Evolutionary conservation across 2,797 vertebrate genomes (phyloP), one percentile per base, ranked within the genome.

Genomic region (Momotus momota): DNA sequence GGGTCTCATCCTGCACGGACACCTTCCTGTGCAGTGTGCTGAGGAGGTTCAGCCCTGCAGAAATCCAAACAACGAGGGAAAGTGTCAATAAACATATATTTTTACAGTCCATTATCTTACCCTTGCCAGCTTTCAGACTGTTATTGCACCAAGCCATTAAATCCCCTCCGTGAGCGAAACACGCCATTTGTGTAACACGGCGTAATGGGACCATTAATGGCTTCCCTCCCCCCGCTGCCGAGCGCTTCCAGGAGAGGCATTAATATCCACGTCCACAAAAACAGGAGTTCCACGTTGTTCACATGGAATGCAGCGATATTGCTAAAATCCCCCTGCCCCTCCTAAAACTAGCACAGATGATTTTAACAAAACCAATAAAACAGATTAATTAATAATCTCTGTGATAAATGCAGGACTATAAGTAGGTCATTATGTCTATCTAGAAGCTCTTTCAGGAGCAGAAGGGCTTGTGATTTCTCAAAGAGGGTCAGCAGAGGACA

Each of bases 311-410:
- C 91, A 29, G 61, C 8, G 90, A 81, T 80, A 81, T 77, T 64
- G 72, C 90, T 25, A 8, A 93, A 95, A 92, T 93, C 69, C 71
- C 77, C 71, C 65, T 81, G 82, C 91, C 70, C 60, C 82, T 60
- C 61, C 80, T 75, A 64, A 93, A 96, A 96, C 93, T 69, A 97
- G 84, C 82, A 90, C 89, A 75, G 97, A 95, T 86, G 75, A 79
- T 81, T 97, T 72, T 70, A 89, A 96, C 86, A 96, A 97, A 97
- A 78, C 83, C 70, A 81, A 71, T 88, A 23, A 89, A 85, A 75
- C 27, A 4, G 81, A 96, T 94, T 96, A 94, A 97, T 97, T 96
- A 97, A 97, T 95, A 91, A 85, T 92, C 57, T 22, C 88, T 4
- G 2, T 55, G 93, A 86, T 73, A 79, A 90, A 90, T 69, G 66